Conservation (phyloP, 1,140 invertebrate genomes). For the Euura lappo region DNA sequence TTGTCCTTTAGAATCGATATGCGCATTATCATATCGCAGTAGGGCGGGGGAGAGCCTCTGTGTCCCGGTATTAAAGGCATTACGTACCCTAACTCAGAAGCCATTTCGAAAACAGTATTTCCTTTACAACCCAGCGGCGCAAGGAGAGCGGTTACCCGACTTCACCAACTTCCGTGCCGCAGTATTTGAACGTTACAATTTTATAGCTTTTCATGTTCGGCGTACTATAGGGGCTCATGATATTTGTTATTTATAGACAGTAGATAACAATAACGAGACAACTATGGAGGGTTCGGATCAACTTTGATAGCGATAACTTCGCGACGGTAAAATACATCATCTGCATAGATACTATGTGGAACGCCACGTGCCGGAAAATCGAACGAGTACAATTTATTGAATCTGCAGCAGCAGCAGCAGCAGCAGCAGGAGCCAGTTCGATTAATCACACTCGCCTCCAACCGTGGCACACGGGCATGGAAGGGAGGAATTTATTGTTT, state of each 20-base stretch:
- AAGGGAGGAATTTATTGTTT: background rate
- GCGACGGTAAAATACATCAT: background rate
- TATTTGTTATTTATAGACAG: no score
- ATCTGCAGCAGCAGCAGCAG: no score
- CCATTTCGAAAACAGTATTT: no score
- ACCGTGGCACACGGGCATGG: background rate
- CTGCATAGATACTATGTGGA: background rate
- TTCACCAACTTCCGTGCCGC: background rate
- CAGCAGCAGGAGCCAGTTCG: background rate
- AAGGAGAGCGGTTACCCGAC: no score
- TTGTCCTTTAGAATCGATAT: background rate
- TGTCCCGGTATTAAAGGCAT: no score
- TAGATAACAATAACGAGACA: no score
- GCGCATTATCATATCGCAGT: conserved; percentile 4
- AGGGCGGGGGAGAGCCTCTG: background rate
- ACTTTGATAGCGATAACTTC: background rate
- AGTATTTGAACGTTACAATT: conserved; percentile 2
- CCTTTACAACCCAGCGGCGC: no score
- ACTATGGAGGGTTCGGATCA: background rate
- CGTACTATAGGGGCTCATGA: no score
- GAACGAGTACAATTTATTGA: background rate
- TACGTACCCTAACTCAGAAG: no score
- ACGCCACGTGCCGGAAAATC: background rate
- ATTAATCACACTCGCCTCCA: background rate
- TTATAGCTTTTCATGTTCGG: background rate